Percentiles rank a stretch among this genome's conserved stretches.
These are phyloP conservation scores for Pyrrhura leucotis DNA, from an alignment of 2,797 vertebrate species.

Conservation along the genomic window DNA sequence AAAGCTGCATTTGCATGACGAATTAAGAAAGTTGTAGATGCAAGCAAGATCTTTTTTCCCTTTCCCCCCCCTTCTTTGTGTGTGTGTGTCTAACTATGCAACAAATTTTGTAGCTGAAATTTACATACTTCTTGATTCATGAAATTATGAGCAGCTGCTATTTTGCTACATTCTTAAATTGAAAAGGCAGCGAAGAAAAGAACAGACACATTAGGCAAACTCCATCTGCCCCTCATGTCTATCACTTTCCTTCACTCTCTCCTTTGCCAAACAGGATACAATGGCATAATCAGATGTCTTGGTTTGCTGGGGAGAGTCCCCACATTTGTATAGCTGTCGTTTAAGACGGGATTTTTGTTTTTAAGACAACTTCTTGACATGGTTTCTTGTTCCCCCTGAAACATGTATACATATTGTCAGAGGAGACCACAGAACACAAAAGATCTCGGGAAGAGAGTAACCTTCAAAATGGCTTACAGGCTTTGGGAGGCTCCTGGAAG, in stretches of 20 bases:
- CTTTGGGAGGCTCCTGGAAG: conserved; percentile 6
- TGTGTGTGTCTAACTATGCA: conserved; percentile 61
- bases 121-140: conserved; percentile 84
- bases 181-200: conserved; percentile 79
- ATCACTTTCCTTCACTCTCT: conserved; percentile 78
- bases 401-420: background rate
- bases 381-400: background rate
- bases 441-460: conserved; percentile 1
- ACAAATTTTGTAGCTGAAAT: conserved; percentile 78
- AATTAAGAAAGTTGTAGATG: conserved; percentile 63
- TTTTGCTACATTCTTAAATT: conserved; percentile 78
- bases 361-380: conserved; percentile 30
- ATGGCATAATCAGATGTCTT: conserved; percentile 79
- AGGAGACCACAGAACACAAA: background rate
- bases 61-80: background rate
- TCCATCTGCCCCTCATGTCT: conserved; percentile 81
- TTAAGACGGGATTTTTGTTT: conserved; percentile 23
- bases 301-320: conserved; percentile 69
- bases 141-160: conserved; percentile 83
- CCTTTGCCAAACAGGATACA: conserved; percentile 72
- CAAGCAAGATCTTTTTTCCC: conserved; percentile 56
- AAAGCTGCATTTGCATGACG: conserved; percentile 43
- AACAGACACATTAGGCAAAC: conserved; percentile 80
- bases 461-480: background rate
- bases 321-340: conserved; percentile 34